Percentiles rank a stretch among this genome's conserved stretches.
These are phyloP conservation scores for Sarcophaga peregrina DNA, from an alignment of 1,140 invertebrate species.

Conservation along the genomic window DNA sequence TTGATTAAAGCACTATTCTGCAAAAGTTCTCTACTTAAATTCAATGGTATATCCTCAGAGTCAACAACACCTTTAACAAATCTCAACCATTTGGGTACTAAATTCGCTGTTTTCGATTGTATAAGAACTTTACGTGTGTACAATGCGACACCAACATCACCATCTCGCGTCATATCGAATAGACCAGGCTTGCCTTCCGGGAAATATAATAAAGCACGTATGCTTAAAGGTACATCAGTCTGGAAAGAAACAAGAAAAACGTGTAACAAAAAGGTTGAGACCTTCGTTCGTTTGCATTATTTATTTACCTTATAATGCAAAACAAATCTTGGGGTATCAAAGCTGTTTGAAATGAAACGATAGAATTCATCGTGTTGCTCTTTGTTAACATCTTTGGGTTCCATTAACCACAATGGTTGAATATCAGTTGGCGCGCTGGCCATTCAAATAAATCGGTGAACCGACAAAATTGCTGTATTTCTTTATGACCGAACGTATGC, in stretches of 20 bases:
- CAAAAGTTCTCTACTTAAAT: constrained; percentile 93
- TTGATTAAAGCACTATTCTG: constrained; percentile 93
- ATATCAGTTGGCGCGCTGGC: constrained; percentile 85
- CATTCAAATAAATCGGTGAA: constrained; percentile 91
- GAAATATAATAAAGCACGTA: constrained; percentile 91
- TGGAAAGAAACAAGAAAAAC: constrained; percentile 28
- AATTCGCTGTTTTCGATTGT: constrained; percentile 88
- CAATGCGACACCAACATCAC: constrained; percentile 83
- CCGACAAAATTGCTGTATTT: constrained; percentile 98
- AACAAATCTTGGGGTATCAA: constrained; percentile 85
- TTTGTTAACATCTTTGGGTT: constrained; percentile 86
- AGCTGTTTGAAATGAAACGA: constrained; percentile 85
- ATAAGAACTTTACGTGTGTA: constrained; percentile 93
- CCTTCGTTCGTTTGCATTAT: constrained; percentile 40
- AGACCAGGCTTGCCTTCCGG: constrained; percentile 89
- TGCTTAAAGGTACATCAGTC: constrained; percentile 91
- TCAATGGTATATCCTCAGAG: constrained; percentile 97
- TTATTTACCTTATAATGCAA: constrained; percentile 77
- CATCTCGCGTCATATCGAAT: constrained; percentile 90
- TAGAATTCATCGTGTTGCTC: constrained; percentile 94
- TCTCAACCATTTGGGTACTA: constrained; percentile 93
- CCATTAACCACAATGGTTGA: constrained; percentile 93
- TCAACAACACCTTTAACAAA: constrained; percentile 97
- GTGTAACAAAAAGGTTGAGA: background rate
- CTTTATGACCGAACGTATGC: constrained; percentile 86